phyloP scores from a whole-genome alignment of 2,113 vertebrate species.

The Gasterosteus aculeatus region DNA sequence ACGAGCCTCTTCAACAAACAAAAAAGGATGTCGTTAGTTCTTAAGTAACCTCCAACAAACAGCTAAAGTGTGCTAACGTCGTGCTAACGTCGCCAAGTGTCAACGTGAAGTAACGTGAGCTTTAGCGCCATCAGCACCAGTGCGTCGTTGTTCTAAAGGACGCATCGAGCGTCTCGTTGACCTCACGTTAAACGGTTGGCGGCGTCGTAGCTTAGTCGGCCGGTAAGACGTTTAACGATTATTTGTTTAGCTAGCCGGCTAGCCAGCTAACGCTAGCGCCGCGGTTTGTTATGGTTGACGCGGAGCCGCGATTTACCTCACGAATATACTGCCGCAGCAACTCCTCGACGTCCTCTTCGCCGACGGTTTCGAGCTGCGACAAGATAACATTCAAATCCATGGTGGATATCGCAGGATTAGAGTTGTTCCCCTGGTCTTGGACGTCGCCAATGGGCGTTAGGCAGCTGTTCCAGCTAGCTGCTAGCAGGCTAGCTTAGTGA shows the following conservation, averaged over 20 bases:
- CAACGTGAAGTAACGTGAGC: background rate
- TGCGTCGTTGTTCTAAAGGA: background rate
- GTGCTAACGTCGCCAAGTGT: background rate
- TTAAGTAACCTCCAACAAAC: no score
- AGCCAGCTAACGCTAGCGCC: constrained; percentile 40
- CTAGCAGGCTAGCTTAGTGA: constrained; percentile 34
- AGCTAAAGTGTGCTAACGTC: no score
- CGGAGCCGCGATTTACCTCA: constrained; percentile 72
- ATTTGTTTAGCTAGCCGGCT: constrained; percentile 26
- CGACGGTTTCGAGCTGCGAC: constrained; percentile 68
- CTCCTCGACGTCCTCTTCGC: constrained; percentile 64
- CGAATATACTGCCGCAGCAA: constrained; percentile 73
- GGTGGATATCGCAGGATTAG: background rate
- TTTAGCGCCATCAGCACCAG: constrained; percentile 15
- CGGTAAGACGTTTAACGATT: background rate
- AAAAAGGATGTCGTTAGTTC: no score
- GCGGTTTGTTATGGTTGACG: constrained; percentile 64
- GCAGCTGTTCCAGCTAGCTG: constrained; percentile 51
- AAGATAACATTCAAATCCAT: constrained; percentile 79
- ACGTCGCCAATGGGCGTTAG: background rate
- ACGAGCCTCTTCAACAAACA: no score
- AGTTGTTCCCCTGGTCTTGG: constrained; percentile 1
- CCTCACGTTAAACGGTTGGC: background rate
- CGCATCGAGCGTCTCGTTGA: background rate
- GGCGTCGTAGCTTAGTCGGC: background rate